Conservation (phyloP, 2,797 vertebrate species). For the Poeciliopsis gracilis region DNA sequence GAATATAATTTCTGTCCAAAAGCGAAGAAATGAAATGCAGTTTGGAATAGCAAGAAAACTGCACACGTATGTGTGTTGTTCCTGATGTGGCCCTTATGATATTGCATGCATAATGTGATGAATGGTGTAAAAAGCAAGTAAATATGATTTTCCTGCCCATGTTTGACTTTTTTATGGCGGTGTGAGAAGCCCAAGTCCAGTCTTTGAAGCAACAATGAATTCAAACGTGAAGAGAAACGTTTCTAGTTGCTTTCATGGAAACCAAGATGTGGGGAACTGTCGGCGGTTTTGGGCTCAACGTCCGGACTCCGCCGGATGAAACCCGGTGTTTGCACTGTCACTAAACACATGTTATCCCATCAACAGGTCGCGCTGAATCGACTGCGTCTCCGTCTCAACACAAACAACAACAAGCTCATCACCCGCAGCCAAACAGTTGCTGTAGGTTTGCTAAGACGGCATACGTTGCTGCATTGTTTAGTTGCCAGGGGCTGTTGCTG, state of each 20-base stretch:
- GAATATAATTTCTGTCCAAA: neutral
- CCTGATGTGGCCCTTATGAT: too few relatives aligned
- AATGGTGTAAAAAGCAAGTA: too few relatives aligned
- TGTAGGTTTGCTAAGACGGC: conserved; percentile 31
- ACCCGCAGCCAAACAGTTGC: conserved; percentile 14
- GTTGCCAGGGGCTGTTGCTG: conserved; percentile 13
- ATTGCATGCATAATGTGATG: too few relatives aligned
- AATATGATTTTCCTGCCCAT: too few relatives aligned
- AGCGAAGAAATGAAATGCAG: too few relatives aligned
- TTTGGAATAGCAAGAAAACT: too few relatives aligned
- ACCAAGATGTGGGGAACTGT: conserved; percentile 18
- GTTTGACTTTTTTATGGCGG: too few relatives aligned
- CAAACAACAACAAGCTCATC: conserved; percentile 13
- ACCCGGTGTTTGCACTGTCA: conserved; percentile 75
- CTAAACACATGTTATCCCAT: conserved; percentile 73
- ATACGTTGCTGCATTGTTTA: conserved; percentile 8
- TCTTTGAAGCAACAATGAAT: neutral
- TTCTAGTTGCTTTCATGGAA: conserved; percentile 26
- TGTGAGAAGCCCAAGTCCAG: too few relatives aligned
- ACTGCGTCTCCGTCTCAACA: conserved; percentile 31
- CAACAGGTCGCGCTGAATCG: conserved; percentile 63
- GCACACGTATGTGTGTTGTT: too few relatives aligned
- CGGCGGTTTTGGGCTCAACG: neutral
- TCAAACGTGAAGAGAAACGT: neutral
- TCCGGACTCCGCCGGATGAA: conserved; percentile 18